Percentiles rank a stretch among this genome's conserved stretches.
Conservation (phyloP, 2,888 invertebrate genomes). For the Chrysopilus asiliformis region DNA sequence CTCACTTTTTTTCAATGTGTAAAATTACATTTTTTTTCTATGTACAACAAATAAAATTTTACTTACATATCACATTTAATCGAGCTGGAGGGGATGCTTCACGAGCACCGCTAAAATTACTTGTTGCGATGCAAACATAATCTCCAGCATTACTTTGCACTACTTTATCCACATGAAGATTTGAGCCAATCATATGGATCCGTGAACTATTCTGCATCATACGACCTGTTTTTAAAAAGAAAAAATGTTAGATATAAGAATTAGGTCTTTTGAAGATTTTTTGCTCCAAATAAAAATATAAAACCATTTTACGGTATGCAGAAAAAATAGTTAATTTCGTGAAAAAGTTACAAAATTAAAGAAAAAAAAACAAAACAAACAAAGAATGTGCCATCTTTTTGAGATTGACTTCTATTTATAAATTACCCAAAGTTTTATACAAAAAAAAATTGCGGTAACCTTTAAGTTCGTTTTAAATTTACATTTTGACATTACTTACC, state of each 20-base stretch:
- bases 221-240: constrained; percentile 26
- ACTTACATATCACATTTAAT: constrained; percentile 35
- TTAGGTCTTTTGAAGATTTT: background rate
- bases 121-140: constrained; percentile 35
- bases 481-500: no score
- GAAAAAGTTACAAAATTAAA: no score
- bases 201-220: constrained; percentile 28
- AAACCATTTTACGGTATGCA: background rate
- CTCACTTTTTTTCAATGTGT: no score
- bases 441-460: no score
- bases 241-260: background rate
- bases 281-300: background rate
- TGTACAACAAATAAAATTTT: constrained; percentile 3
- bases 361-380: no score
- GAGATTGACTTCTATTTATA: no score
- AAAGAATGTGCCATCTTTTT: no score
- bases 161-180: constrained; percentile 32
- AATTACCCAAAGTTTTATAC: no score
- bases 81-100: constrained; percentile 35
- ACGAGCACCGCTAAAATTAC: constrained; percentile 32
- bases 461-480: no score
- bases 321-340: no score
- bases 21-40: background rate
- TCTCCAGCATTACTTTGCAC: constrained; percentile 30
- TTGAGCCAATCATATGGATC: constrained; percentile 28